Conservation (phyloP, 2,113 vertebrate species). For the Rhinoderma darwinii region DNA sequence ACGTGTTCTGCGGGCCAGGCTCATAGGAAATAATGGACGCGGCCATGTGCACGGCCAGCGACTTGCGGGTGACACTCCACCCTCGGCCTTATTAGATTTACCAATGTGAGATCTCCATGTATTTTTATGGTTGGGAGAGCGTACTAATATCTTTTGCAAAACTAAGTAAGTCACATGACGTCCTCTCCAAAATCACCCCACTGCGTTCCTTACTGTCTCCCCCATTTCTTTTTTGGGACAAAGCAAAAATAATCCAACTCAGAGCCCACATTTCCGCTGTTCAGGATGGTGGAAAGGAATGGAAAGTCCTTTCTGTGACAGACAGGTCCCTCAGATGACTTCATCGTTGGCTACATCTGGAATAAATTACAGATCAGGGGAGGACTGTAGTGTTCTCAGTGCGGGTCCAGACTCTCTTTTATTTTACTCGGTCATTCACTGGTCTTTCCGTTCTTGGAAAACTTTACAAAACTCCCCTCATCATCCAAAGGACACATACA, state of each 20-base stretch:
- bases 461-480: not conserved
- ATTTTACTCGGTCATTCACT: not conserved
- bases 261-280: not conserved
- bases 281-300: slow-evolving; percentile 1
- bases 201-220: not conserved
- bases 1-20: too few relatives aligned
- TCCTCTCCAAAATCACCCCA: not conserved
- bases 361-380: slow-evolving; percentile 35
- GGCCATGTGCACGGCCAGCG: too few relatives aligned
- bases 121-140: not conserved
- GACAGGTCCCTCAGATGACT: slow-evolving; percentile 55
- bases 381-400: not conserved
- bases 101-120: not conserved
- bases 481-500: not conserved
- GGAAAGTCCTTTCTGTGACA: not conserved
- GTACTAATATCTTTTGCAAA: not conserved
- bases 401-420: not conserved
- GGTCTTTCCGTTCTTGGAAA: not conserved
- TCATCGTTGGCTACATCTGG: slow-evolving; percentile 60
- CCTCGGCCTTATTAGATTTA: too few relatives aligned
- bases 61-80: too few relatives aligned
- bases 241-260: not conserved
- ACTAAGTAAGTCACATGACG: not conserved
- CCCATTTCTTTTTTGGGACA: not conserved
- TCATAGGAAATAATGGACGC: too few relatives aligned